Evolutionary conservation across 2,888 invertebrate species (phyloP).

Genomic region (Balanococcus diminutus): DNA sequence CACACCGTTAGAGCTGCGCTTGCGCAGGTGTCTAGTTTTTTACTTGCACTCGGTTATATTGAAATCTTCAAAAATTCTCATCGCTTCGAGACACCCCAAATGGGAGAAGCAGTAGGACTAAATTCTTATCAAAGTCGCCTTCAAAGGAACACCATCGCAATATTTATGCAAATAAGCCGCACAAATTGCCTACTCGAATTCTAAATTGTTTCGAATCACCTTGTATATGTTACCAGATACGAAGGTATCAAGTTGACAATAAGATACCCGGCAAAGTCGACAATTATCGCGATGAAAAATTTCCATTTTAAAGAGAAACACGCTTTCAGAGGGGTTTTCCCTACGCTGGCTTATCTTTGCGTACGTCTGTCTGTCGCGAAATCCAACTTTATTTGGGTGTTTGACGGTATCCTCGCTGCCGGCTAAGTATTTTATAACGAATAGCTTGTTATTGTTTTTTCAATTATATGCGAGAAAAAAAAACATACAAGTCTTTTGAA

Average conservation of each 20-base stretch:
- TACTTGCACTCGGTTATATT: too few species aligned
- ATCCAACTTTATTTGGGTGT: neutral
- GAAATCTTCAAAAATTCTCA: too few species aligned
- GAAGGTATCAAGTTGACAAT: neutral
- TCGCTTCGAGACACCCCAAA: too few species aligned
- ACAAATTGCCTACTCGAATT: neutral
- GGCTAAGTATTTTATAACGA: neutral
- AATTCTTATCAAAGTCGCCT: too few species aligned
- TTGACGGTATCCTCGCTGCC: neutral
- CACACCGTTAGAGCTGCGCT: too few species aligned
- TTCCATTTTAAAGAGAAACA: neutral
- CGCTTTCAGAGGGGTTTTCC: neutral
- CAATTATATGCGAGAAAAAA: conserved; percentile 9
- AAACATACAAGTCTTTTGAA: neutral
- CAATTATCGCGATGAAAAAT: neutral
- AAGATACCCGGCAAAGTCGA: neutral
- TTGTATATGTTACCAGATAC: neutral
- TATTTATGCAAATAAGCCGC: neutral
- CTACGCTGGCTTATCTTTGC: neutral
- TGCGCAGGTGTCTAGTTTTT: too few species aligned
- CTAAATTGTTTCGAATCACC: neutral
- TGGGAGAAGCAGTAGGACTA: too few species aligned
- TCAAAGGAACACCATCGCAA: too few species aligned
- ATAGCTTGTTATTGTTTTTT: conserved; percentile 25
- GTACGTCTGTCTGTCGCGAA: neutral